Percentiles rank a stretch among this genome's conserved stretches.
Conservation (phyloP, 1,140 invertebrate genomes). For the Nomia melanderi region DNA sequence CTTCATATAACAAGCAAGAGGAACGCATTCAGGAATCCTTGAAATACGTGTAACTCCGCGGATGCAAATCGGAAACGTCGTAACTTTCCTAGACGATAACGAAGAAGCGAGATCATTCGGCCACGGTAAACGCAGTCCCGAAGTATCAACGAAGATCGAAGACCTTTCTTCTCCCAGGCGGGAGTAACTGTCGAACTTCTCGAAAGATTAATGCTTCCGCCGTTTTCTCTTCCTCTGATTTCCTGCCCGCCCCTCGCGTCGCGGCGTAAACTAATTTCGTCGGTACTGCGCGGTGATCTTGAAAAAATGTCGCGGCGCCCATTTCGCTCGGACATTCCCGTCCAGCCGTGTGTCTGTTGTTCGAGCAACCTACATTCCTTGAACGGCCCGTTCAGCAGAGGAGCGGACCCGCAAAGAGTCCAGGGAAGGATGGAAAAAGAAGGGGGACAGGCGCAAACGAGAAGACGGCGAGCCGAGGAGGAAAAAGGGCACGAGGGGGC, state of each 20-base stretch:
- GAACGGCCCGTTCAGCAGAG: slow-evolving; percentile 32
- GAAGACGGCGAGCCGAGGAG: not conserved
- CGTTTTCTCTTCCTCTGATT: not conserved
- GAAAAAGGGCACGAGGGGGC: not conserved
- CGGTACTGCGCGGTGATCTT: slow-evolving; percentile 51
- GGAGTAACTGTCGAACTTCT: slow-evolving; percentile 62
- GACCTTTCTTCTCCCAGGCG: slow-evolving; percentile 49
- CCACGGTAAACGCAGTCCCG: slow-evolving; percentile 47
- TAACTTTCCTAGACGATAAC: slow-evolving; percentile 24
- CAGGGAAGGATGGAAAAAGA: slow-evolving; percentile 22
- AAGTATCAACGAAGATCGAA: slow-evolving; percentile 61
- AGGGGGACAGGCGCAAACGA: not conserved
- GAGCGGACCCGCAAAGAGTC: slow-evolving; percentile 48
- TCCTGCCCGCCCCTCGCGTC: not conserved
- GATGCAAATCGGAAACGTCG: not conserved
- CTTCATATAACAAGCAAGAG: not conserved
- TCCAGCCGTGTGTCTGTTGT: slow-evolving; percentile 18
- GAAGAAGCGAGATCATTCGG: slow-evolving; percentile 57
- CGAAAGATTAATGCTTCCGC: slow-evolving; percentile 56
- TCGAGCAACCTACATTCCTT: slow-evolving; percentile 46
- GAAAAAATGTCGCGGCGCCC: slow-evolving; percentile 50
- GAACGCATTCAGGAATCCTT: not conserved
- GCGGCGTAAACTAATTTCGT: slow-evolving; percentile 57
- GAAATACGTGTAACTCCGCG: not conserved
- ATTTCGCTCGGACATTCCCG: slow-evolving; percentile 15